A percentile compares a stretch with the other conserved stretches of the same genome.
Conservation (phyloP, 92 coral and sea anemone genomes). For the Metridium senile region DNA sequence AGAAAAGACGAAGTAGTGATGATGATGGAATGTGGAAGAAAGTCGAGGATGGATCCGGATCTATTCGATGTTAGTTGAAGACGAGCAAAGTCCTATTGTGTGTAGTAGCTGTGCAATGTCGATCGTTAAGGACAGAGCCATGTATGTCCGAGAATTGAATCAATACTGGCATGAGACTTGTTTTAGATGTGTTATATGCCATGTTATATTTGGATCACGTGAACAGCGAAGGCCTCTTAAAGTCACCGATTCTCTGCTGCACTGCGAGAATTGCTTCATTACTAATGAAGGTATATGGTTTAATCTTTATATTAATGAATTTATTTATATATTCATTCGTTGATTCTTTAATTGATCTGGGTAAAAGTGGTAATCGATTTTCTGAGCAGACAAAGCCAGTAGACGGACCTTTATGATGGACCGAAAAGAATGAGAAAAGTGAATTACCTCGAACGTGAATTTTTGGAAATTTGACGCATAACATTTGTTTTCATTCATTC, state of each 20-base stretch:
- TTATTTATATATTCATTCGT: background rate
- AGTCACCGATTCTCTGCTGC: constrained; percentile 72
- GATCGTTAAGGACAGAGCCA: constrained; percentile 60
- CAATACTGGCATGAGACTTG: constrained; percentile 98
- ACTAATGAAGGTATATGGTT: constrained; percentile 70
- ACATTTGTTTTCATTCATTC: too few relatives aligned
- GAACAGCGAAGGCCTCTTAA: constrained; percentile 76
- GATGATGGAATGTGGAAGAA: constrained; percentile 30
- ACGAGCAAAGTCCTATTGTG: constrained; percentile 71
- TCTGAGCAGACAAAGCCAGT: too few relatives aligned
- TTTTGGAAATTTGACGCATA: too few relatives aligned
- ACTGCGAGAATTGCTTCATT: constrained; percentile 85
- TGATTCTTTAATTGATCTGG: background rate
- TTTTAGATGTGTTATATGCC: constrained; percentile 93
- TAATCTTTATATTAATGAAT: background rate
- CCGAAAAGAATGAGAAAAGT: too few relatives aligned
- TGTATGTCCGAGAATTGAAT: constrained; percentile 87
- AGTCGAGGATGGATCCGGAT: constrained; percentile 53
- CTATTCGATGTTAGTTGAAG: constrained; percentile 77
- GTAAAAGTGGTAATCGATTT: too few relatives aligned
- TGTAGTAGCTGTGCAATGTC: constrained; percentile 76
- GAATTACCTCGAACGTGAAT: too few relatives aligned
- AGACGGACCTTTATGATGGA: background rate
- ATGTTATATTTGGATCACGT: constrained; percentile 59
- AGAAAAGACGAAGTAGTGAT: constrained; percentile 5